phyloP scores from a whole-genome alignment of 2,888 invertebrate genomes.

The Cerceris rybyensis region DNA sequence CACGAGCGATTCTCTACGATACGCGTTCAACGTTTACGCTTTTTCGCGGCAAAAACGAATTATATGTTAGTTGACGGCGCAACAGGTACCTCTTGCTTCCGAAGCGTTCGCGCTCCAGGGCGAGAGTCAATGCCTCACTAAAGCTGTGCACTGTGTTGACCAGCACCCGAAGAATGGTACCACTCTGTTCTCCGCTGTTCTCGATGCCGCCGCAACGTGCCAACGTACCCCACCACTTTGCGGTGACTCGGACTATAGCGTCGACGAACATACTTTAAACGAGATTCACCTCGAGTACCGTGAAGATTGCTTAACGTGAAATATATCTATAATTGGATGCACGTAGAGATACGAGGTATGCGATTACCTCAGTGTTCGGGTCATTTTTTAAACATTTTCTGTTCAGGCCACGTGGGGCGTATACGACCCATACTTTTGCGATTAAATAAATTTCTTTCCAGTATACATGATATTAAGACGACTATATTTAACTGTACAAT shows the following conservation, averaged over 20 bases:
- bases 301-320: no score
- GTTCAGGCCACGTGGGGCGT: no score
- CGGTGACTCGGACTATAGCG: neutral
- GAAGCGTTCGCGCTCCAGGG: slow-evolving; percentile 30
- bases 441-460: no score
- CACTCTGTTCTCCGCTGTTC: slow-evolving; percentile 24
- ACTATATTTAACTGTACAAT: no score
- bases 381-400: no score
- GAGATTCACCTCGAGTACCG: neutral
- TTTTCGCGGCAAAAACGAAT: neutral
- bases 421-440: no score
- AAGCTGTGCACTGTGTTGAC: slow-evolving; percentile 40
- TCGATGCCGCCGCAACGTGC: slow-evolving; percentile 25
- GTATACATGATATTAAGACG: no score
- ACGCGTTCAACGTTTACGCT: neutral
- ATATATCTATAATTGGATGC: no score
- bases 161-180: slow-evolving; percentile 46
- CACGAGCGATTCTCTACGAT: neutral
- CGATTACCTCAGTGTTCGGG: no score
- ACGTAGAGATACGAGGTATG: no score
- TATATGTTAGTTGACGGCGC: slow-evolving; percentile 21
- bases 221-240: slow-evolving; percentile 37
- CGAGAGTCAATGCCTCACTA: slow-evolving; percentile 30
- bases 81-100: slow-evolving; percentile 47
- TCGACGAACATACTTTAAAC: neutral